Evolutionary conservation across 2,797 vertebrate species (phyloP), one percentile per base, ranked within the genome.

Genomic region (Hybognathus amarus): DNA sequence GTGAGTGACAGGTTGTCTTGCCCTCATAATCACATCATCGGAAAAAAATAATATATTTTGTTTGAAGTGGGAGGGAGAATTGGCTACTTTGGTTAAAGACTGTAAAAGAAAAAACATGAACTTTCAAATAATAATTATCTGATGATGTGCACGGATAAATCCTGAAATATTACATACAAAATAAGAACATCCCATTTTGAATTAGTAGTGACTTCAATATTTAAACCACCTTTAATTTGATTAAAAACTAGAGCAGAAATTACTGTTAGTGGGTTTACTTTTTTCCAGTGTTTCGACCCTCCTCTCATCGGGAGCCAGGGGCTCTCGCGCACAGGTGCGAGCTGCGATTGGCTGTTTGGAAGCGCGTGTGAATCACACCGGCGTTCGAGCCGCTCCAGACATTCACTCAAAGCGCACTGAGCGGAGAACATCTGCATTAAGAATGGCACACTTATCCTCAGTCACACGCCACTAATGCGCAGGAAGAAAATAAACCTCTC

Each of bases 301-400:
- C 64, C 64, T 59, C 56, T 78, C 56, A 30, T 42, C 45, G 63
- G 70, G 50, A 40, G 61, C 30, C 40, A 7, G 11, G 24, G 20
- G 69, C 50, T 64, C 50, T 80, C 45, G 59, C 27, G 87, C 89
- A 87, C 93, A 94, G 93, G 93, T 94, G 92, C 91, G 85, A 87
- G 70, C 87, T 88, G 87, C 90, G 92, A 93, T 94, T 94, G 92
- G 91, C 87, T 91, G 78, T 45, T 30, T 2, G 77, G 47, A 66
- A 88, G 83, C 64, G 76, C 56, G 78, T 24, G 82, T 27, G 52
- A 42, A 40, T 7, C 42, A 75, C 50, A 56, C 75, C 70, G 22
- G 83, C 33, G 83, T 67, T 33, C 78, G 66, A 61, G n/a, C 38
- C 54, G 70, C 77, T 73, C 67, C 54, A 50, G 27, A 63, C 33